Percentiles rank a stretch among this genome's conserved stretches.
Conservation (phyloP, 2,797 vertebrate genomes). For the Sebastiscus tertius region DNA sequence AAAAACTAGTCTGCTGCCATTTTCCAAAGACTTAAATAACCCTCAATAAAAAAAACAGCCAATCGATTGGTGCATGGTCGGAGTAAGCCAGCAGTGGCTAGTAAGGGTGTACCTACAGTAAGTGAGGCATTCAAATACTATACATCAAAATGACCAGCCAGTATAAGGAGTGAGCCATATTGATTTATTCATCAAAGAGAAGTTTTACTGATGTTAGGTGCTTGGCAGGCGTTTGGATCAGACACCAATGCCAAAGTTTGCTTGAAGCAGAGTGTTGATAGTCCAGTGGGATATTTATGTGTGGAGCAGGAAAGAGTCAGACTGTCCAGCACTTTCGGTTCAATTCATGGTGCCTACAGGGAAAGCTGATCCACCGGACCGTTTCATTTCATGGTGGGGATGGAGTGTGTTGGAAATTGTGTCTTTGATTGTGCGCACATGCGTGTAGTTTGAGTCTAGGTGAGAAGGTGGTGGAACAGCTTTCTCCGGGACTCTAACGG, state of each 20-base stretch:
- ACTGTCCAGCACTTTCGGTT: not conserved
- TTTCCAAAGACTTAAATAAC: not conserved
- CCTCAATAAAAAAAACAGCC: not conserved
- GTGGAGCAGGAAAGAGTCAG: not conserved
- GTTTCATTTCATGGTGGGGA: not conserved
- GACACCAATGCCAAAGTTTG: slow-evolving; percentile 6
- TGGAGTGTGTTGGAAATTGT: not conserved
- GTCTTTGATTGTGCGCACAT: not conserved
- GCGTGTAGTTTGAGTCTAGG: not conserved
- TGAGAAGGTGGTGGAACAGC: slow-evolving; percentile 3
- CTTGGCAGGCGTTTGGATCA: slow-evolving; percentile 1
- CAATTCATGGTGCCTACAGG: not conserved
- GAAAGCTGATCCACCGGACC: not conserved
- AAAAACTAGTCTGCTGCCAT: not conserved
- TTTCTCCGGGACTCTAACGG: not conserved
- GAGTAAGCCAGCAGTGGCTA: not conserved
- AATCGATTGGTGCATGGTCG: not conserved
- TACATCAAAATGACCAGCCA: slow-evolving; percentile 8
- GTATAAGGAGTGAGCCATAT: not conserved
- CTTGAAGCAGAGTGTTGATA: not conserved
- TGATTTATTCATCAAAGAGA: slow-evolving; percentile 33
- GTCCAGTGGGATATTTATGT: not conserved
- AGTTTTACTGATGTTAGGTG: slow-evolving; percentile 13
- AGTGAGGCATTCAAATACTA: not conserved
- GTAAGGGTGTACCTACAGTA: not conserved